Percentiles rank a stretch among this genome's conserved stretches.
These are phyloP conservation scores for Hyppa rectilinea DNA, from an alignment of 2,888 invertebrate genomes.

Conservation along the genomic window DNA sequence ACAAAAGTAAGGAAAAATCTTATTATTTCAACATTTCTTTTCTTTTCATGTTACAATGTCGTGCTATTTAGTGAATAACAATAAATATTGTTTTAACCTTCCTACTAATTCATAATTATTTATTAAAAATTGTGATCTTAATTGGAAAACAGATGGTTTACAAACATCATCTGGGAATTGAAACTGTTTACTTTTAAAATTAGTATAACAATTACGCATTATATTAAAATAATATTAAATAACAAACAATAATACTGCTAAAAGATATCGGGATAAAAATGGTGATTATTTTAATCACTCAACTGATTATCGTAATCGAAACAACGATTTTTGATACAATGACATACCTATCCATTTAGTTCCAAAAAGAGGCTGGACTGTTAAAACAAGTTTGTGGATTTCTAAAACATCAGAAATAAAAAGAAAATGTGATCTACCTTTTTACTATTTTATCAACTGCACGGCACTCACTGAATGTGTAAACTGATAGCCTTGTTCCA, in stretches of 20 bases:
- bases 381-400: neutral
- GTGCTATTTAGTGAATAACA: neutral
- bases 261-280: neutral
- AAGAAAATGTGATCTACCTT: slow-evolving; percentile 33
- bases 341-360: too few relatives aligned
- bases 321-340: neutral
- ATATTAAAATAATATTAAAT: too few relatives aligned
- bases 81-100: neutral
- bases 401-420: neutral
- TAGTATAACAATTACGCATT: neutral
- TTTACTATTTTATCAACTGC: slow-evolving; percentile 30
- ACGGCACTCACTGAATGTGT: slow-evolving; percentile 28
- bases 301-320: neutral
- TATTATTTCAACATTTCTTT: neutral
- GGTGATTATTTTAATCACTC: neutral
- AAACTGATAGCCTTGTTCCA: slow-evolving; percentile 47
- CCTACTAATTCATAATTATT: neutral
- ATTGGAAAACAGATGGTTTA: neutral
- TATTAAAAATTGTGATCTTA: neutral
- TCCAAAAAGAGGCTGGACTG: too few relatives aligned
- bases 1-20: slow-evolving; percentile 7
- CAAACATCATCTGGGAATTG: neutral
- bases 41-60: neutral
- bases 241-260: neutral
- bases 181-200: neutral